Base-by-base conservation (phyloP, 2,797 vertebrate genomes). In the Coregonus suidteri region DNA sequence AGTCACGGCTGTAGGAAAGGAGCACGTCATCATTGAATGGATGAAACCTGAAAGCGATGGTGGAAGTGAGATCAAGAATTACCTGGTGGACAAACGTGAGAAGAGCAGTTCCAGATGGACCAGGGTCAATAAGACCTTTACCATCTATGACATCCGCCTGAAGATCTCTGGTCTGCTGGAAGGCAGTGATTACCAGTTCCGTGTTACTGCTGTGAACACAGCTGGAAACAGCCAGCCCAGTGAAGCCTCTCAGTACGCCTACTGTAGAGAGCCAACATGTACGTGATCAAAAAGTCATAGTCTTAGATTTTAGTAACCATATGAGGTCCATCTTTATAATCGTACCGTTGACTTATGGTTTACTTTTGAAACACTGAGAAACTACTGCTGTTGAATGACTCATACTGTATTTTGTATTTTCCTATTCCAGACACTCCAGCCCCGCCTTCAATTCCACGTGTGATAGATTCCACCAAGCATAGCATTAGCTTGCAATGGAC, bases 251-350 rank as follows among this genome's bases (percentile, higher is more conserved):
- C 89, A 93, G 7, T 98, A 98, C 88, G 96, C 98, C 80, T 88
- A 96, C 79, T 99, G 98, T 93, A 97, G 91, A 93, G 98, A 99
- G 65, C 98, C 98, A 80, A 96, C 97, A 91, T 99, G 98, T 99
- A 92, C 96, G 97, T 94, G 79, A 41, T 77, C 82, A 68, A 75
- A 77, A 6, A 15, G 0, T 47, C 41, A 47, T 47, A 11, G 0
- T 4, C 75, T 34, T 53, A 81, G 16, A 41, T 25, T 79, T 13
- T 2, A 75, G 75, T 69, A 75, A 66, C 73, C 2, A 79, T 77
- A 1, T 41, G 37, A 41, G 37, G 9, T 47, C 41, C 41, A 11
- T 13, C 41, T 47, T 3, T 47, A 47, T 13, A 47, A 47, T 47
- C 41, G 11, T 47, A 47, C 4, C 9, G 11, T 31, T 66, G 25